Evolutionary conservation across 2,797 vertebrate species (phyloP).

Genomic region (Hippopotamyrus pictus): DNA sequence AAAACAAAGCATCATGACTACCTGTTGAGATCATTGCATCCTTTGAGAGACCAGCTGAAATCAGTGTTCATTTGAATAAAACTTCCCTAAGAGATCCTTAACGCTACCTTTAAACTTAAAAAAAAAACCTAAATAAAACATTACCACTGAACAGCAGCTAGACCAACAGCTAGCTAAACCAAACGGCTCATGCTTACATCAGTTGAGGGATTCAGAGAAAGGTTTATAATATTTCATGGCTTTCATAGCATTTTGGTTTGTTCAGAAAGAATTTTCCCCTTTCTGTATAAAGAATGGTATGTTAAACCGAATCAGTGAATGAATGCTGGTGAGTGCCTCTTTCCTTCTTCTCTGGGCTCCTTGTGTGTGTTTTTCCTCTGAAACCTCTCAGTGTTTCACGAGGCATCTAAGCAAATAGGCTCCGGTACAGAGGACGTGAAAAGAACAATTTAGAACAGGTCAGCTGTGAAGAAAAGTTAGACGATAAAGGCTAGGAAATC

Average conservation of each 20-base stretch:
- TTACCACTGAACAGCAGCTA: not conserved
- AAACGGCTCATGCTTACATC: not conserved
- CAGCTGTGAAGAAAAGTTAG: not conserved
- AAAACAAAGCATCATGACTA: not conserved
- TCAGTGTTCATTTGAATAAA: not conserved
- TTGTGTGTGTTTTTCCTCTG: not conserved
- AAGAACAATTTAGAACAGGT: not conserved
- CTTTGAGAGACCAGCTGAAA: not conserved
- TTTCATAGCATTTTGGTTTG: not conserved
- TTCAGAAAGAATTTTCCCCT: not conserved
- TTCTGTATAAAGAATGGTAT: not conserved
- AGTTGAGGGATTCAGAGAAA: not conserved
- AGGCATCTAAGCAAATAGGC: not conserved
- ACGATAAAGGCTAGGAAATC: not conserved
- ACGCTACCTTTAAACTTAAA: not conserved
- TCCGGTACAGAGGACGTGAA: not conserved
- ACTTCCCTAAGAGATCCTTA: not conserved
- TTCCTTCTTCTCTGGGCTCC: not conserved
- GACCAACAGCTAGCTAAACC: not conserved
- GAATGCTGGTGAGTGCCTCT: not conserved
- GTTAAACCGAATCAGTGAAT: not conserved
- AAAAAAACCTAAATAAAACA: not conserved
- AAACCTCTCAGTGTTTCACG: not conserved
- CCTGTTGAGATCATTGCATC: not conserved
- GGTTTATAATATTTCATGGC: not conserved